Conservation (phyloP, 2,113 vertebrate species). For the Alaudala cheleensis region DNA sequence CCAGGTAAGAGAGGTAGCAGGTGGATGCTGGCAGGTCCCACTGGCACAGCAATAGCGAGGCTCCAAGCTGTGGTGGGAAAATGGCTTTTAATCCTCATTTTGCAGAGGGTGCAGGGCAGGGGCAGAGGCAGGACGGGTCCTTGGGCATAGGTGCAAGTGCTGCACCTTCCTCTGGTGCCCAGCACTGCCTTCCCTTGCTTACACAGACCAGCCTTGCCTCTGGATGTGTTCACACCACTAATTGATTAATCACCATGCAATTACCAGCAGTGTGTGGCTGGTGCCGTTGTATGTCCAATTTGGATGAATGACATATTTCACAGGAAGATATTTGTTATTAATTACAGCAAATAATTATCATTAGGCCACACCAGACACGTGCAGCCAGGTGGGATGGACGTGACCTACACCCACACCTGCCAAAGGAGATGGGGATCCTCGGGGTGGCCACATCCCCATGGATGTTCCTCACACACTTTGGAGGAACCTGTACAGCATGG, state of each 20-base stretch:
- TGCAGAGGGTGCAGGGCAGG: background rate
- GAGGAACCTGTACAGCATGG: background rate
- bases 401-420: fast-evolving
- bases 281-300: fast-evolving
- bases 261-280: background rate
- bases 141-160: fast-evolving
- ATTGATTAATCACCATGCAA: background rate
- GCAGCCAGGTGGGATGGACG: background rate
- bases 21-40: background rate
- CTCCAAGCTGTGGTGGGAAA: background rate
- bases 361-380: fast-evolving
- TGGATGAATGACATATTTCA: background rate
- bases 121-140: background rate
- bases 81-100: background rate
- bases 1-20: background rate
- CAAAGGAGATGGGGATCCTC: background rate
- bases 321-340: background rate
- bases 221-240: background rate
- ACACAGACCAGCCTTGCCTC: background rate
- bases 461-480: background rate
- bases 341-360: background rate
- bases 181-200: fast-evolving
- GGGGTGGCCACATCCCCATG: fast-evolving
- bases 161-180: background rate
- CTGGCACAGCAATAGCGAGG: background rate